phyloP scores from a whole-genome alignment of 2,113 vertebrate genomes.

The Gila orcuttii region DNA sequence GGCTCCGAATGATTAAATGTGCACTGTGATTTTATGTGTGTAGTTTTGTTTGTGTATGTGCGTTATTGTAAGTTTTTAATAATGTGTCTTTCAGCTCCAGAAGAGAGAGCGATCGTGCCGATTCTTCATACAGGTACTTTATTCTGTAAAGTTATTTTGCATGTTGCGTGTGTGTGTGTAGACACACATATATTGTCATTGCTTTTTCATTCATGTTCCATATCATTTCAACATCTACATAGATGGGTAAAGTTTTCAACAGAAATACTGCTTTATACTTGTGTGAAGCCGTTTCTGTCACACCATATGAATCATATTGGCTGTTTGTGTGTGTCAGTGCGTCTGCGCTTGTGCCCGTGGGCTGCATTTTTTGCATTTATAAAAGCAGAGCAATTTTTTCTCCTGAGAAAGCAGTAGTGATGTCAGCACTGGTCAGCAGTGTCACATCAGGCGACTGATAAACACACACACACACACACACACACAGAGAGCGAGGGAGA shows the following conservation, averaged over 20 bases:
- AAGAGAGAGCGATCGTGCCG: constrained; percentile 57
- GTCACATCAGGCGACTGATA: constrained; percentile 53
- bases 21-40: constrained; percentile 5
- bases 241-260: constrained; percentile 5
- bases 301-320: constrained; percentile 25
- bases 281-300: constrained; percentile 1
- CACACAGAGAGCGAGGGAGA: neutral
- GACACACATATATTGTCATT: neutral
- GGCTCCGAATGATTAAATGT: constrained; percentile 26
- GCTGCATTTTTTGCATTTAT: constrained; percentile 49
- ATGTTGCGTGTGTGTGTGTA: neutral
- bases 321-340: constrained; percentile 34
- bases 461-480: constrained; percentile 44
- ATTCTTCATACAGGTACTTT: constrained; percentile 56
- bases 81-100: constrained; percentile 56
- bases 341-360: neutral
- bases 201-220: neutral
- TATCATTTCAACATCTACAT: constrained; percentile 6
- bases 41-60: constrained; percentile 1
- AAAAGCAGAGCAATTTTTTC: constrained; percentile 52
- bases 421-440: constrained; percentile 58
- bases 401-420: constrained; percentile 51
- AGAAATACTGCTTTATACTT: neutral
- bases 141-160: neutral
- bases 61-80: neutral